Conservation (phyloP, 2,888 invertebrate genomes). For the Dexiosoma caninum region DNA sequence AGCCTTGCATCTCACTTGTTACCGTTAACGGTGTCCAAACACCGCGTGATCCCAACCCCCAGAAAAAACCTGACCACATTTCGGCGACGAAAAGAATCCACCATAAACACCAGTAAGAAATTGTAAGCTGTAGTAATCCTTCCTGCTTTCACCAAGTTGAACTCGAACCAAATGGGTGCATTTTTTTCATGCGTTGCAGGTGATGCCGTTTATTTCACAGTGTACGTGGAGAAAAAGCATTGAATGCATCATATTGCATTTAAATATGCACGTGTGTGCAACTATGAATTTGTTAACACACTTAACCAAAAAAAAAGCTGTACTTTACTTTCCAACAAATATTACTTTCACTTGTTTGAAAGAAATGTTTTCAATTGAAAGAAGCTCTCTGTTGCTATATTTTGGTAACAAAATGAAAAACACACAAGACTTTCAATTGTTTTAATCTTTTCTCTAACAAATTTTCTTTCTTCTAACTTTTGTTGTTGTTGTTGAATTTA, state of each 20-base stretch:
- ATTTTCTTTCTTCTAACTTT: constrained; percentile 32
- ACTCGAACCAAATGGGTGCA: too few species aligned
- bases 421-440: constrained; percentile 62
- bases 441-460: constrained; percentile 5
- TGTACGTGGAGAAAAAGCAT: constrained; percentile 3
- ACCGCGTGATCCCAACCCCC: too few species aligned
- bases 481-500: too few species aligned
- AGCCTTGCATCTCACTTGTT: too few species aligned
- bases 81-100: too few species aligned
- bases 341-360: constrained; percentile 63
- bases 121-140: too few species aligned
- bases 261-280: not conserved
- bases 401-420: constrained; percentile 51
- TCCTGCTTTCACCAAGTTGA: too few species aligned
- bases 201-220: constrained; percentile 2
- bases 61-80: too few species aligned
- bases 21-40: too few species aligned
- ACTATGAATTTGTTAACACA: constrained; percentile 45
- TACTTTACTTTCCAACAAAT: constrained; percentile 54
- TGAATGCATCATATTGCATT: constrained; percentile 14
- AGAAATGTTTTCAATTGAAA: constrained; percentile 50
- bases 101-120: too few species aligned
- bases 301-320: constrained; percentile 46
- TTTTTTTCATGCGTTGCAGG: too few species aligned
- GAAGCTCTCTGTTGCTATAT: constrained; percentile 33